Evolutionary conservation across 2,797 vertebrate genomes (phyloP), one percentile per base, ranked within the genome.

Genomic region (Trachurus trachurus): DNA sequence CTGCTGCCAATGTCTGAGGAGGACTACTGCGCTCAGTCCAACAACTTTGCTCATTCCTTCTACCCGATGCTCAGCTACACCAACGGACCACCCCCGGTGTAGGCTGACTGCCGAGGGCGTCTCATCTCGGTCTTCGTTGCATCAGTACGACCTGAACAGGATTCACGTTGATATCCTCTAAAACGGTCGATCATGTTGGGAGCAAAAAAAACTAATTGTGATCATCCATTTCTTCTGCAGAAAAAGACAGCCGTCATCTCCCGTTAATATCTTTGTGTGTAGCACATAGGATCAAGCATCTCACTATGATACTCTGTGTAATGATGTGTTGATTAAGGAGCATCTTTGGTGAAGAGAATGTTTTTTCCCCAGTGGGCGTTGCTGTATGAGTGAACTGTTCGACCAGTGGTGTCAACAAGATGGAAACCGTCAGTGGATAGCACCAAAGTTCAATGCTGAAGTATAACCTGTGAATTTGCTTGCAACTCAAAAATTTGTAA

Each of bases 21-120:
- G 74, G 96, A 98, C 94, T 97, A 96, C 89, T 99, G 98, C 69
- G 80, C 94, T 59, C 96, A 97, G 74, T 96, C 96, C 88, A 99
- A 99, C 93, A 99, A 97, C 88, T 98, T 99, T 54, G 97, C 97
- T 76, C 95, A 96, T 26, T 99, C 98, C 68, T 97, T 99, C 90
- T 97, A 98, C 84, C 97, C 97, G 19, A 98, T 98, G 97, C 96
- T 99, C 75, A 96, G 97, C 92, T 99, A 99, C 89, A 97, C 94
- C 15, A 98, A 99, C 5, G 98, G 98, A 31, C 98, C 98, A 0
- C 98, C 98, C 72, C 98, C 98, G 0, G 95, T 99, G 77, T 99
- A 95, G 97, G 78, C 56, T 1, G 39, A 39, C 37, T 1, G 65
- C 1, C 1, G 3, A 47, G 42, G 63, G 68, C 29, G 0, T 34